Base-by-base conservation (phyloP, 2,797 vertebrate species). In the Sebastes wilsoni region DNA sequence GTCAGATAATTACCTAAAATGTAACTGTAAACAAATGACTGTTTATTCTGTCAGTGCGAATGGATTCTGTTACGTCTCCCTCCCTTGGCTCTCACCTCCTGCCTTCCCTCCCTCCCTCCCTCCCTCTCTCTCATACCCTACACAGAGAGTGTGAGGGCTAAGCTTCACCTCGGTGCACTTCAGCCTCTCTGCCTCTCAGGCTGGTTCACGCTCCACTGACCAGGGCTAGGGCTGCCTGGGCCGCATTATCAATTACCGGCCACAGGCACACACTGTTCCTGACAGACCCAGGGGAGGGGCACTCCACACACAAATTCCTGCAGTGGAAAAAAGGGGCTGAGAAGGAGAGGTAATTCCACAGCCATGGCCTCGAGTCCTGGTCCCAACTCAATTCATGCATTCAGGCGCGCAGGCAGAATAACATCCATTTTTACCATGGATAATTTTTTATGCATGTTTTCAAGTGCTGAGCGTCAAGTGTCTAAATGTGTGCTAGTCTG, bases 221-320 rank as follows among this genome's bases (percentile, higher is more conserved):
- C 93, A 90, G 91, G 85, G 89, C 91, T 80, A 78, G 83, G 81
- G 87, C 89, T 92, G 90, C 90, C 92, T 92, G 89, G 87, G 88
- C 91, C 67, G 83, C 90, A 92, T 95, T 93, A 95, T 95, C 93
- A 95, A 94, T 95, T 95, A 95, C 92, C 77, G 79, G 91, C 91
- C 89, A 89, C 88, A 92, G 92, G 93, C 90, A 90, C 90, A 93
- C 89, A 91, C 88, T 90, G 93, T 92, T 94, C 88, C 88, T 87
- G 93, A 89, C 92, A 92, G 90, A 79, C 90, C 89, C 87, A 59
- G 46, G 89, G 91, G 93, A 91, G 82, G 84, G 84, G 85, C 88
- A 87, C 84, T 92, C 90, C 74, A 82, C 58, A 88, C 86, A 86
- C 80, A 92, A 87, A 93, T 90, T 91, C 89, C 84, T 90, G 87